A percentile compares a stretch with the other conserved stretches of the same genome.
Conservation (phyloP, 2,888 invertebrate species). For the Margaritifera margaritifera region DNA sequence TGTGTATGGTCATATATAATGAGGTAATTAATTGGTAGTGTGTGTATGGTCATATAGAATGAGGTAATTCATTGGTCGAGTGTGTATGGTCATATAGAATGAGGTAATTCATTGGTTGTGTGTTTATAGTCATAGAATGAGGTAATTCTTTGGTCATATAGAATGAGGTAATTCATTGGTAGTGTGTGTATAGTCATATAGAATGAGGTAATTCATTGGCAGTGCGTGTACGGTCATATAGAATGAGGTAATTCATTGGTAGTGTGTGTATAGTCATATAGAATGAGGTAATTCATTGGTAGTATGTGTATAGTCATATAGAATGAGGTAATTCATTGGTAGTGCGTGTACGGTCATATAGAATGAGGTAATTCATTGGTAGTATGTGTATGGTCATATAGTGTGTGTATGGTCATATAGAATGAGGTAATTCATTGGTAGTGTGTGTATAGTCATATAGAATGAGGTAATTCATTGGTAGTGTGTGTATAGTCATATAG, state of each 20-base stretch:
- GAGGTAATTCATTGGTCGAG: conserved; percentile 44
- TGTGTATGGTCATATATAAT: not conserved
- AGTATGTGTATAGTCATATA: not conserved
- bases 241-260: conserved; percentile 45
- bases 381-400: no score
- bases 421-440: conserved; percentile 45
- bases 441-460: not conserved
- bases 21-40: conserved; percentile 44
- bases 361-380: conserved; percentile 45
- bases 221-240: not conserved
- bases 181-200: not conserved
- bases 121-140: no score
- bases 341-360: not conserved
- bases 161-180: conserved; percentile 45
- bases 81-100: not conserved
- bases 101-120: conserved; percentile 44
- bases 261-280: not conserved
- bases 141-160: no score
- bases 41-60: not conserved
- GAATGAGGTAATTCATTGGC: conserved; percentile 45
- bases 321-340: conserved; percentile 45
- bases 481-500: not conserved
- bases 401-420: no score
- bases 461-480: conserved; percentile 45
- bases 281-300: conserved; percentile 45